A percentile compares a stretch with the other conserved stretches of the same genome.
Conservation (phyloP, 2,113 vertebrate species). For the Mellivora capensis region DNA sequence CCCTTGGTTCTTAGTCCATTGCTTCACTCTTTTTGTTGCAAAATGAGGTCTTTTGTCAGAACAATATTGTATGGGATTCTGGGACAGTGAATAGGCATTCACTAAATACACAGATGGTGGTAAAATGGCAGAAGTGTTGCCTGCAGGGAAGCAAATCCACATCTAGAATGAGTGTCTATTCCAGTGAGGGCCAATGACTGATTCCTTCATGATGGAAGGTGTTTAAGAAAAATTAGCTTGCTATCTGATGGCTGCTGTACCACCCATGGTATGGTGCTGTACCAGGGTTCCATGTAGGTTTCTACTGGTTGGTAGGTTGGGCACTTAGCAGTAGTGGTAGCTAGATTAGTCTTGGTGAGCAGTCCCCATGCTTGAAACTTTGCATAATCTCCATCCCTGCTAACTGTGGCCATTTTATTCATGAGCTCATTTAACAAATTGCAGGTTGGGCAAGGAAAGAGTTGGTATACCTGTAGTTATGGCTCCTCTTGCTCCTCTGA, state of each 20-base stretch:
- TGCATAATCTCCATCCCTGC: not conserved
- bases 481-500: not conserved
- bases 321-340: not conserved
- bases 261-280: not conserved
- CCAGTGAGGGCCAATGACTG: not conserved
- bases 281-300: not conserved
- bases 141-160: not conserved
- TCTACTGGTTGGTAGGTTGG: not conserved
- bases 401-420: not conserved
- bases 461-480: not conserved
- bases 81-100: not conserved
- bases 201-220: not conserved
- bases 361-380: not conserved
- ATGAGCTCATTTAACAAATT: not conserved
- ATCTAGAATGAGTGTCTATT: not conserved
- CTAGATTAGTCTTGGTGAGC: not conserved
- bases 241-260: not conserved
- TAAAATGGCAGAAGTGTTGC: not conserved
- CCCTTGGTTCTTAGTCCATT: not conserved
- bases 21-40: not conserved
- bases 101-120: not conserved
- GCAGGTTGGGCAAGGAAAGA: not conserved
- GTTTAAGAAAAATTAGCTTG: not conserved
- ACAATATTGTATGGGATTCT: not conserved
- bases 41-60: conserved; percentile 25